Evolutionary conservation across 2,797 vertebrate genomes (phyloP).

Genomic region (Arrhamphus sclerolepis): DNA sequence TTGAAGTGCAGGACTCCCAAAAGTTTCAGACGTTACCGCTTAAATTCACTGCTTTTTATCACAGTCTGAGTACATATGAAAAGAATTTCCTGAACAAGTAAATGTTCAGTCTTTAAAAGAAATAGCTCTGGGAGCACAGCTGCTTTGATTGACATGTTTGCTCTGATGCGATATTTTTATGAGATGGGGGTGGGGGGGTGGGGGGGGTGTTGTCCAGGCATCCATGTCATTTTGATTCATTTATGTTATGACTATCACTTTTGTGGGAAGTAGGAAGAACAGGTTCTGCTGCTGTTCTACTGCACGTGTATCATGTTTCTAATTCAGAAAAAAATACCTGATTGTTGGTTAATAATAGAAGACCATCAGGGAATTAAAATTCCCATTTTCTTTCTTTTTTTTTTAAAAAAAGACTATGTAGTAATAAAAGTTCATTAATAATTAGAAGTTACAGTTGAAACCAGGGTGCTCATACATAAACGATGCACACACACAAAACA

Average conservation of each 20-base stretch:
- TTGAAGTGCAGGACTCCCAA: not conserved
- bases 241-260: not conserved
- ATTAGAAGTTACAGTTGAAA: too few species aligned
- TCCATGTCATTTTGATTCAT: not conserved
- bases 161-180: not conserved
- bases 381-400: too few species aligned
- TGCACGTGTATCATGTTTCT: not conserved
- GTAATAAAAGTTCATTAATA: too few species aligned
- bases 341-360: not conserved
- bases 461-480: too few species aligned
- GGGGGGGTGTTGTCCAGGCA: too few species aligned
- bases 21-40: not conserved
- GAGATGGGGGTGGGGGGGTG: too few species aligned
- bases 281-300: not conserved
- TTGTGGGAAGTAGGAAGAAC: not conserved
- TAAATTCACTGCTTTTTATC: too few species aligned
- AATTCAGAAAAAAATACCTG: not conserved
- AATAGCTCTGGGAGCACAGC: not conserved
- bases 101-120: not conserved
- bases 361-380: not conserved
- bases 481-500: too few species aligned
- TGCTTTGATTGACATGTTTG: conserved; percentile 1
- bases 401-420: too few species aligned
- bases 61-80: too few species aligned
- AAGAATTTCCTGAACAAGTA: not conserved